These are phyloP conservation scores for Zaprionus obscuricornis DNA, from an alignment of 2,888 invertebrate genomes.

Conservation along the genomic window DNA sequence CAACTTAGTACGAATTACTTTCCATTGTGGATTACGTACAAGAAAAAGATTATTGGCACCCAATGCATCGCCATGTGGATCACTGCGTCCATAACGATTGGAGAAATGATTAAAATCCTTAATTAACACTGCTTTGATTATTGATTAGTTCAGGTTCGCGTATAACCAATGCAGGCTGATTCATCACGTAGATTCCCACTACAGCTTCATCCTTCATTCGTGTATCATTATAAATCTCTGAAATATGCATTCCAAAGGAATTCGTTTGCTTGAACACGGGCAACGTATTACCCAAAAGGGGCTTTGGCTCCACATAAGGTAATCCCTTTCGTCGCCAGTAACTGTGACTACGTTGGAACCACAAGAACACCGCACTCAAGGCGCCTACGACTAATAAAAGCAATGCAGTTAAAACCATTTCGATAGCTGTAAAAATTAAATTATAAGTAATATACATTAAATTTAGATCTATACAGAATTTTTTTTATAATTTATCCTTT, in stretches of 20 bases:
- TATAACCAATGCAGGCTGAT: slow-evolving; percentile 83
- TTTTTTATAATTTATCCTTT: too few relatives aligned
- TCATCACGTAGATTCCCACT: slow-evolving; percentile 82
- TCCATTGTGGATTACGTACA: slow-evolving; percentile 83
- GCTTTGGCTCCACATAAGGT: slow-evolving; percentile 79
- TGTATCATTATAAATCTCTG: slow-evolving; percentile 80
- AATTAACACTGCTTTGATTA: slow-evolving; percentile 83
- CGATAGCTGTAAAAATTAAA: too few relatives aligned
- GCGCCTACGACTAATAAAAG: slow-evolving; percentile 56
- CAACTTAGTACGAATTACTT: slow-evolving; percentile 82
- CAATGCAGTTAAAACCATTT: slow-evolving; percentile 62
- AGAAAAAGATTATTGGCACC: slow-evolving; percentile 83
- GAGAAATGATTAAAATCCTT: slow-evolving; percentile 84
- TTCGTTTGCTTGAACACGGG: slow-evolving; percentile 73
- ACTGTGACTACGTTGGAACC: slow-evolving; percentile 81
- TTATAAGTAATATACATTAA: too few relatives aligned
- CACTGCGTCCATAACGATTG: slow-evolving; percentile 69
- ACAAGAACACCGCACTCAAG: slow-evolving; percentile 58
- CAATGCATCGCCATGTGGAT: slow-evolving; percentile 80
- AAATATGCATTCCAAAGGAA: slow-evolving; percentile 78
- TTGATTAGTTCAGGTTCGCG: slow-evolving; percentile 84
- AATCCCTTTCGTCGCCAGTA: slow-evolving; percentile 82
- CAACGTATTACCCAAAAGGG: slow-evolving; percentile 83
- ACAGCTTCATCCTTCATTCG: slow-evolving; percentile 70
- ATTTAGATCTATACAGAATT: too few relatives aligned